Conservation (phyloP, 1,140 invertebrate species). For the Aphelenchoides avenae region DNA sequence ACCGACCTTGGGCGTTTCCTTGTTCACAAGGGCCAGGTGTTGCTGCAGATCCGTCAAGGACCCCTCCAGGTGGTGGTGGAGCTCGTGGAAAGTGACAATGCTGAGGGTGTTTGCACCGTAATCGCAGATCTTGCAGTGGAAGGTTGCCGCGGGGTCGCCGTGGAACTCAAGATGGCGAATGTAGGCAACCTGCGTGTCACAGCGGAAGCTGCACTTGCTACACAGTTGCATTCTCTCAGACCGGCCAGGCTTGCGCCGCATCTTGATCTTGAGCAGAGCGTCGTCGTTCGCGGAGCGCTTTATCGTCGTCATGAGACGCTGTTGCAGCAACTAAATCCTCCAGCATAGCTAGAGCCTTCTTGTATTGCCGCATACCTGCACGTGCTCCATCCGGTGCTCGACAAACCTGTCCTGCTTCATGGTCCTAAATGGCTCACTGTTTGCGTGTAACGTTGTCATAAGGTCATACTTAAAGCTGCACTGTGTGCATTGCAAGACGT, state of each 20-base stretch:
- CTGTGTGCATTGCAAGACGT: conserved; percentile 9
- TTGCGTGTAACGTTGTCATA: no score
- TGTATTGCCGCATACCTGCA: conserved; percentile 13
- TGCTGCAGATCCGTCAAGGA: not conserved
- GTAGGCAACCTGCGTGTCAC: conserved; percentile 3
- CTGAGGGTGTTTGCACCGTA: conserved; percentile 1
- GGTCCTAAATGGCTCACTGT: no score
- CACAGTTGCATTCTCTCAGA: conserved; percentile 10
- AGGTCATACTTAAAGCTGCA: no score
- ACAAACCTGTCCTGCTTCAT: conserved; percentile 6
- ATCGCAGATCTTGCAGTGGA: conserved; percentile 10
- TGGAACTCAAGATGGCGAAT: conserved; percentile 10
- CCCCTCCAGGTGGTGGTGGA: conserved; percentile 7
- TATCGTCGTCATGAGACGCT: conserved; percentile 16
- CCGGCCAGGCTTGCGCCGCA: conserved; percentile 2
- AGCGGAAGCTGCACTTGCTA: conserved; percentile 17
- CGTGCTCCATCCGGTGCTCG: conserved; percentile 13
- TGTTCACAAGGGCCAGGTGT: conserved; percentile 2
- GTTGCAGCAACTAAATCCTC: conserved; percentile 11
- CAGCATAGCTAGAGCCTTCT: not conserved
- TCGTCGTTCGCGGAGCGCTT: conserved; percentile 15
- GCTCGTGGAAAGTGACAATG: conserved; percentile 11
- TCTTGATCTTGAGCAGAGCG: not conserved
- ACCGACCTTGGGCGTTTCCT: no score
- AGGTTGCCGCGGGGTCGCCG: conserved; percentile 10